Evolutionary conservation across 2,113 vertebrate species (phyloP).

Genomic region (Thinocorus orbignyianus): DNA sequence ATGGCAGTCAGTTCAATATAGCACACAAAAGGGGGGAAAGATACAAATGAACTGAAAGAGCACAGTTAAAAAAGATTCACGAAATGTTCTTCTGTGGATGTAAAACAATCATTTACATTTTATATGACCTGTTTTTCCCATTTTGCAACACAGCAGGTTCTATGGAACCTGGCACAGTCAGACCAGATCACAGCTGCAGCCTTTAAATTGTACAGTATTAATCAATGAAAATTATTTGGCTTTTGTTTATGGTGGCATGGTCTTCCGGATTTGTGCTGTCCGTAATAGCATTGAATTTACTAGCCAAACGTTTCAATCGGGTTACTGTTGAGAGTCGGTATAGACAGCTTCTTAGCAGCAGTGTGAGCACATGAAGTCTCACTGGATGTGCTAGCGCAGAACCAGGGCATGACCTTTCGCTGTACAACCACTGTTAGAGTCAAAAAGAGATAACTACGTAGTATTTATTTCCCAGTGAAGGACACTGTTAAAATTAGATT

Average conservation of each 20-base stretch:
- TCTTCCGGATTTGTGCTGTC: background rate
- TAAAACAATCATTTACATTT: background rate
- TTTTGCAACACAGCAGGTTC: background rate
- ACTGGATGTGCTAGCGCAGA: background rate
- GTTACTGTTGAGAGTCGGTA: background rate
- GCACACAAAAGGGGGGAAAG: background rate
- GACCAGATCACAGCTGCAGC: background rate
- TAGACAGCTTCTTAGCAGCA: background rate
- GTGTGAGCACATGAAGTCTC: background rate
- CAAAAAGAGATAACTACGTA: background rate
- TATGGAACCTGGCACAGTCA: background rate
- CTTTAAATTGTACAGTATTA: background rate
- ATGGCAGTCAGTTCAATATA: background rate
- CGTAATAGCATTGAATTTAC: background rate
- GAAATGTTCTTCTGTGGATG: background rate
- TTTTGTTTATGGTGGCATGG: background rate
- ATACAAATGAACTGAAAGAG: background rate
- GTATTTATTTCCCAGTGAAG: background rate
- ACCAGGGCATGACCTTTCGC: rapidly evolving
- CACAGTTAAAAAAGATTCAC: background rate
- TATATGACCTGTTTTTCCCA: background rate
- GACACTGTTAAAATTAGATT: background rate
- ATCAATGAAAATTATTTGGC: background rate
- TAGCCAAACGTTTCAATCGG: background rate
- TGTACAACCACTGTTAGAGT: background rate